phyloP scores from a whole-genome alignment of 1,140 invertebrate genomes.

The Euwallacea fornicatus region DNA sequence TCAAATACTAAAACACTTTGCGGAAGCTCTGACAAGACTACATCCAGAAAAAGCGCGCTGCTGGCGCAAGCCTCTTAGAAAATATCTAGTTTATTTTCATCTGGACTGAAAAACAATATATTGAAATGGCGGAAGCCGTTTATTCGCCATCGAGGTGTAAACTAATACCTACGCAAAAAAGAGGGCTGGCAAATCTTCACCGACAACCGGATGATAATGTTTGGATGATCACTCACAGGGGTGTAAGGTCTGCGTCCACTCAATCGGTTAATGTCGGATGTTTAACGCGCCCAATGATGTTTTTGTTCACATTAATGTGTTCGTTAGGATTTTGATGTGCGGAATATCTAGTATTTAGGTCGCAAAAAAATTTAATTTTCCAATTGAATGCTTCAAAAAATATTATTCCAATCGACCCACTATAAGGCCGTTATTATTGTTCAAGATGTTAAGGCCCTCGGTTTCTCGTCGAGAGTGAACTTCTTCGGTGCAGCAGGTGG shows the following conservation, averaged over 20 bases:
- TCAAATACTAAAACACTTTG: background rate
- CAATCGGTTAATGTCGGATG: conserved; percentile 10
- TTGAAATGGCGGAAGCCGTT: conserved; percentile 16
- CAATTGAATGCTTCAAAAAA: no score
- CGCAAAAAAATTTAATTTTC: no score
- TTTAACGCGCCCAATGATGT: background rate
- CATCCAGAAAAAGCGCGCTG: no score
- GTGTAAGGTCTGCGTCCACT: conserved; percentile 16
- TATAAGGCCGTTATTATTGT: conserved; percentile 21
- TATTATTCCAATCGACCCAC: conserved; percentile 1
- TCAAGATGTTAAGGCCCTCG: conserved; percentile 13
- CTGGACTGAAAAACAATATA: background rate
- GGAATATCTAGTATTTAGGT: no score
- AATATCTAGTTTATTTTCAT: conserved; percentile 1
- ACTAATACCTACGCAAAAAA: conserved; percentile 14
- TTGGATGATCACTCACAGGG: conserved; percentile 10
- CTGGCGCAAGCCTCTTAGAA: no score
- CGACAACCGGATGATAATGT: conserved; percentile 22
- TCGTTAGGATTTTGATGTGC: no score
- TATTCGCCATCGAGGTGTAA: conserved; percentile 8
- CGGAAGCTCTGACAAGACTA: no score
- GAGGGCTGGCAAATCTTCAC: background rate
- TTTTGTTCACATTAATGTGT: no score
- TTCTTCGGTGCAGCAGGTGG: conserved; percentile 43
- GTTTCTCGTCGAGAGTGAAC: conserved; percentile 31